Evolutionary conservation across 2,797 vertebrate genomes (phyloP).

Genomic region (Myotis myotis): DNA sequence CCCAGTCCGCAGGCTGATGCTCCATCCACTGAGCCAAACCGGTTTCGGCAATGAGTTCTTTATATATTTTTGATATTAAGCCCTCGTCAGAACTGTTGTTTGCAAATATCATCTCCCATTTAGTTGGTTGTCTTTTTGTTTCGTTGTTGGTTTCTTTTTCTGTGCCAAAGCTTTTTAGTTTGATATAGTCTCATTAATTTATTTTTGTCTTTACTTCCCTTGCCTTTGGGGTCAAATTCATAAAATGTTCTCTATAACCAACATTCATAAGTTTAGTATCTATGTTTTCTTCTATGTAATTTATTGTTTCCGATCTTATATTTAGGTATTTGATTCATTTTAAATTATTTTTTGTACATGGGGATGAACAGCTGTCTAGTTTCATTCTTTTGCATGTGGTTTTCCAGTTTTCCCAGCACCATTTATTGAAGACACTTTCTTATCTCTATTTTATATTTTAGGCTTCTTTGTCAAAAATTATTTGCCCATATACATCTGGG

Average conservation of each 20-base stretch:
- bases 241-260: neutral
- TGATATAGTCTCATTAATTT: neutral
- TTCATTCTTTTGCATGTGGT: neutral
- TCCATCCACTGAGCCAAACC: too few relatives aligned
- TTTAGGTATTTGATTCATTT: neutral
- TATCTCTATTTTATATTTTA: neutral
- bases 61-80: neutral
- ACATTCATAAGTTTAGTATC: neutral
- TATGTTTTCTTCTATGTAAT: neutral
- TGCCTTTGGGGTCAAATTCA: neutral
- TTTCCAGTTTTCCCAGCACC: neutral
- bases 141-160: neutral
- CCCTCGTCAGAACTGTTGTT: neutral
- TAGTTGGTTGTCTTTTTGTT: neutral
- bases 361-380: neutral
- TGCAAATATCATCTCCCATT: neutral
- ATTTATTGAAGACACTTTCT: neutral
- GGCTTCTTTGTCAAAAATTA: neutral
- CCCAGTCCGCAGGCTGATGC: too few relatives aligned
- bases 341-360: neutral
- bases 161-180: neutral
- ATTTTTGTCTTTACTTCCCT: neutral
- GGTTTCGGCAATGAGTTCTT: too few relatives aligned
- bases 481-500: neutral
- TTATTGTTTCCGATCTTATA: neutral